A percentile compares a stretch with the other conserved stretches of the same genome.
Evolutionary conservation across 2,888 invertebrate genomes (phyloP).

Genomic region (Gymnoscelis rufifasciata): DNA sequence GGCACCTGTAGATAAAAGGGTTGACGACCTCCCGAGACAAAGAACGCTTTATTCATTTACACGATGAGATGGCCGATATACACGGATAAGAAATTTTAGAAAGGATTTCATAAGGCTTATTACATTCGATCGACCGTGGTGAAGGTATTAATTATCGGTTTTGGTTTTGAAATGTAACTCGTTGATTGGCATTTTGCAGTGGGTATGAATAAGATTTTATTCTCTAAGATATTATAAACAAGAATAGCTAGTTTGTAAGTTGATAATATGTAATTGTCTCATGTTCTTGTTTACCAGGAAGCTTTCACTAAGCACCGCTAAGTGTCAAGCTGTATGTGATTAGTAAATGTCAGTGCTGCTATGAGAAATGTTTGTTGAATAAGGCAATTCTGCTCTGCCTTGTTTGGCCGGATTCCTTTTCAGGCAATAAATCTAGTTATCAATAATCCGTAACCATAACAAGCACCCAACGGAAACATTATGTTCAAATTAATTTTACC

Average conservation of each 20-base stretch:
- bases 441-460: no score
- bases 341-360: constrained; percentile 46
- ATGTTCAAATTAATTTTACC: no score
- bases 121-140: constrained; percentile 16
- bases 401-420: constrained; percentile 24
- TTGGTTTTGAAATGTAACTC: constrained; percentile 11
- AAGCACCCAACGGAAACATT: no score
- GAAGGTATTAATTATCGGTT: constrained; percentile 18
- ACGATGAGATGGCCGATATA: constrained; percentile 31
- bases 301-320: constrained; percentile 53
- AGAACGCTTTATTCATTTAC: constrained; percentile 50
- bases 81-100: constrained; percentile 31
- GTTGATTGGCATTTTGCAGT: neutral
- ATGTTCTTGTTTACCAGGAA: constrained; percentile 46
- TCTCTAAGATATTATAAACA: constrained; percentile 8
- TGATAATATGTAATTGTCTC: constrained; percentile 37
- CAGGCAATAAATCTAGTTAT: constrained; percentile 14
- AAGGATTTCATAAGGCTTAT: constrained; percentile 18
- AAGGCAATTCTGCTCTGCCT: constrained; percentile 19
- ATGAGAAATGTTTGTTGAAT: constrained; percentile 22
- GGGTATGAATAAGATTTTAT: neutral
- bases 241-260: constrained; percentile 23
- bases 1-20: constrained; percentile 56
- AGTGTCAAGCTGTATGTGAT: constrained; percentile 43
- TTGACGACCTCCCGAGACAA: constrained; percentile 52